These are phyloP conservation scores for Cataglyphis cursor DNA, from an alignment of 2,888 invertebrate genomes.

Conservation along the genomic window DNA sequence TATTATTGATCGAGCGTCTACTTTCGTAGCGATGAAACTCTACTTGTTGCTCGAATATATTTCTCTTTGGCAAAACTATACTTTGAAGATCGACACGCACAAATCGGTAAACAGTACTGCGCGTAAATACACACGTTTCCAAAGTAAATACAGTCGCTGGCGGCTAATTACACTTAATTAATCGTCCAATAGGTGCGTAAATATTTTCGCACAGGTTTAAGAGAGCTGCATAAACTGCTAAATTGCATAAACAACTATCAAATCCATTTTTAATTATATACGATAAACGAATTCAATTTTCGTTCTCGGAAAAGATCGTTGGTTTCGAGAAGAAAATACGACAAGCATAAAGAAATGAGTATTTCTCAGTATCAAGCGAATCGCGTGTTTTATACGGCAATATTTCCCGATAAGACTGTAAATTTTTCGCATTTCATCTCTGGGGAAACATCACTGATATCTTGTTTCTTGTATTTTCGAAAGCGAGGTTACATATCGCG, in stretches of 20 bases:
- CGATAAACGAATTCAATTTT: background rate
- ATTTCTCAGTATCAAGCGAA: background rate
- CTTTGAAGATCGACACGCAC: background rate
- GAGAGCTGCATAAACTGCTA: background rate
- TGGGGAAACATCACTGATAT: background rate
- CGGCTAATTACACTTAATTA: slow-evolving; percentile 15
- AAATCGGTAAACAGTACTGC: background rate
- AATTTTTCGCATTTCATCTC: slow-evolving; percentile 13
- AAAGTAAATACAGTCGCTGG: background rate
- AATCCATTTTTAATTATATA: background rate
- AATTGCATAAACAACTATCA: background rate
- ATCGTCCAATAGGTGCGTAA: background rate
- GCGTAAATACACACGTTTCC: slow-evolving; percentile 10
- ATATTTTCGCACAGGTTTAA: background rate
- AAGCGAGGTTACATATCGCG: slow-evolving; percentile 16
- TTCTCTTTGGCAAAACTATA: slow-evolving; percentile 1
- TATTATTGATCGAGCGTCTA: slow-evolving; percentile 42
- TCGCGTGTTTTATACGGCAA: background rate
- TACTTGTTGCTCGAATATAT: slow-evolving; percentile 42
- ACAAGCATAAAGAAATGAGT: background rate
- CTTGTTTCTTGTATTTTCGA: slow-evolving; percentile 5
- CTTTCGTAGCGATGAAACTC: background rate
- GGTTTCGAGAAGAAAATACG: background rate
- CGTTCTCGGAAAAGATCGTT: background rate
- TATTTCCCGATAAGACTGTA: slow-evolving; percentile 22